Base-by-base conservation (phyloP, 1,140 invertebrate genomes). In the Leucophenga varia region DNA sequence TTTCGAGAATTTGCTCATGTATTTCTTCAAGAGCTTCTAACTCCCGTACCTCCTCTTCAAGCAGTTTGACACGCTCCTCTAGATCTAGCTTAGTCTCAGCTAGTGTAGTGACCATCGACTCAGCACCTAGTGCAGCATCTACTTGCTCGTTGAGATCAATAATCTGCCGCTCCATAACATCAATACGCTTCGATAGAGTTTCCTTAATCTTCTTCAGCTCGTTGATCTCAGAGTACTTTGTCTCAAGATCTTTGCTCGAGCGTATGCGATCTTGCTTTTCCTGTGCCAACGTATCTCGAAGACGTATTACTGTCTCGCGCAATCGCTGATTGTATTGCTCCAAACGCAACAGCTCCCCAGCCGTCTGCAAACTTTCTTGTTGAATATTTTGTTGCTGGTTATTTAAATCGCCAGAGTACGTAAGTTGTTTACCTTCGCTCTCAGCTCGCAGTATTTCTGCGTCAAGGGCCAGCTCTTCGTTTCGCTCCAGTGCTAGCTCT, bases 91-190 rank as follows among this genome's bases (percentile, higher is more conserved):
- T 99, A 61, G 90, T 87, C 53, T 93, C 90, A 1, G 93, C 93
- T 22, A 99, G 77, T 37, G 89, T 85, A 61, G 97, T 94, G 1
- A 99, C 93, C 95, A 99, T 98, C 79, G 98, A 93, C 78, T 98
- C 95, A 12, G 95, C 93, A 3, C 97, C 96, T 12, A 98, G 79
- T 1, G 95, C 93, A 3, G 93, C 93, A 79, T 99, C 96, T 25
- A 98, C 69, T 37, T 72, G 69, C 37, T 72, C 69, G 16, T 72
- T 72, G 87, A 72, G 44, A 76, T 97, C 95, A 8, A 87, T 86
- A 28, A 97, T 86, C 72, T 95, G 90, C 48, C 86, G 84, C 65
- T 95, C 90, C 77, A 95, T 81, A 68, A 90, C 84, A 61, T 91
- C 85, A 0, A 94, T 86, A 1, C 69, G 54, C 1, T 51, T 14